phyloP scores from a whole-genome alignment of 1,140 invertebrate species.

The Trissolcus basalis region DNA sequence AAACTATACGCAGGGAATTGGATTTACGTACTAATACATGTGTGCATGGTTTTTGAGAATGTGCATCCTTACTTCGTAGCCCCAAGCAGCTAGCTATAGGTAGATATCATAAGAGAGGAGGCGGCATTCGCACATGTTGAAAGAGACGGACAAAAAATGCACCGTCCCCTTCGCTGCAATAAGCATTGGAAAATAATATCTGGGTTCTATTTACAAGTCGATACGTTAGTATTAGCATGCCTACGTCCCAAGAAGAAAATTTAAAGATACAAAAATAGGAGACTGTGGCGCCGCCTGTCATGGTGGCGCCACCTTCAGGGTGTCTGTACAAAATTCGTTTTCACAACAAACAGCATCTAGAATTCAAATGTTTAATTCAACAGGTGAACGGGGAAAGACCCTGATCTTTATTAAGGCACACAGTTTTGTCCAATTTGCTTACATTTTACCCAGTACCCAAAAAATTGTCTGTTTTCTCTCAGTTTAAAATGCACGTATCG shows the following conservation, averaged over 20 bases:
- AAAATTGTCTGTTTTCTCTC: no score
- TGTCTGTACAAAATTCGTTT: slow-evolving; percentile 16
- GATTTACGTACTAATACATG: slow-evolving; percentile 46
- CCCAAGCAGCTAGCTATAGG: slow-evolving; percentile 75
- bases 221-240: slow-evolving; percentile 75
- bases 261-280: slow-evolving; percentile 20
- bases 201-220: slow-evolving; percentile 71
- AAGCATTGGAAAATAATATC: slow-evolving; percentile 69
- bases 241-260: slow-evolving; percentile 66
- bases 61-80: slow-evolving; percentile 69
- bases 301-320: slow-evolving; percentile 9
- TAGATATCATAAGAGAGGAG: slow-evolving; percentile 65
- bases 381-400: no score
- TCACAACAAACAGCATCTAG: no score
- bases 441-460: no score
- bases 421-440: no score
- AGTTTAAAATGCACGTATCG: no score
- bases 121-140: slow-evolving; percentile 65
- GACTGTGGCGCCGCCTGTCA: neutral
- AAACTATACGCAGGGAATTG: slow-evolving; percentile 23
- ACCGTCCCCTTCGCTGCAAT: slow-evolving; percentile 67
- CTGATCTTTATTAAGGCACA: no score
- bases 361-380: no score
- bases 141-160: slow-evolving; percentile 60
- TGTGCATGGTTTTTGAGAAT: slow-evolving; percentile 55